phyloP scores from a whole-genome alignment of 2,797 vertebrate genomes.

The Notoglanidium macrostoma region DNA sequence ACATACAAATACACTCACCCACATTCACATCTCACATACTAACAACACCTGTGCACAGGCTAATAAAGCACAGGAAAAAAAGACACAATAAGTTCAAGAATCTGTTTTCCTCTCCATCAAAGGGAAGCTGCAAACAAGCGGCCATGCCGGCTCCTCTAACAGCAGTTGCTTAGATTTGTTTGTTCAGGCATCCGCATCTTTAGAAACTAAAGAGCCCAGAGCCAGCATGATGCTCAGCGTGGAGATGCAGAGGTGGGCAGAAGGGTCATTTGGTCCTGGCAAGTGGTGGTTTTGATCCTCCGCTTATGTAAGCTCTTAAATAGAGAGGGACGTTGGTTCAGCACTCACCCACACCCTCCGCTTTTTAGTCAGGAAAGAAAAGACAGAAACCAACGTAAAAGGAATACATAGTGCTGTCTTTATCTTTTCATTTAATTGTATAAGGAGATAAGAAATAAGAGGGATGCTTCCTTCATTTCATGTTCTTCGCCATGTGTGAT shows the following conservation, averaged over 20 bases:
- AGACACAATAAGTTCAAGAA: not conserved
- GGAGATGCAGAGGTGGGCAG: conserved; percentile 49
- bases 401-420: not conserved
- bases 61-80: not conserved
- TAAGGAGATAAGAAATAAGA: not conserved
- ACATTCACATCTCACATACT: not conserved
- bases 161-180: not conserved
- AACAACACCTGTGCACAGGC: not conserved
- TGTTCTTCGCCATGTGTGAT: not conserved
- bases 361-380: conserved; percentile 23
- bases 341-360: conserved; percentile 51
- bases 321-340: conserved; percentile 44
- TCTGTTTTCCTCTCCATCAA: not conserved
- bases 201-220: conserved; percentile 22
- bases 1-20: conserved; percentile 17
- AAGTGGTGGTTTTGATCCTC: conserved; percentile 43
- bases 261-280: conserved; percentile 40
- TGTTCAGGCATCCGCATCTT: not conserved
- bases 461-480: not conserved
- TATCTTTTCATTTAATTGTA: not conserved
- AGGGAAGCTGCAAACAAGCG: not conserved
- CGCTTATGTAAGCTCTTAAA: conserved; percentile 50
- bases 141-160: not conserved
- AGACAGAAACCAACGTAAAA: not conserved
- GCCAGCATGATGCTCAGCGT: conserved; percentile 33